Percentiles rank a stretch among this genome's conserved stretches.
Evolutionary conservation across 2,113 vertebrate genomes (phyloP).

Genomic region (Pterocles burchelli): DNA sequence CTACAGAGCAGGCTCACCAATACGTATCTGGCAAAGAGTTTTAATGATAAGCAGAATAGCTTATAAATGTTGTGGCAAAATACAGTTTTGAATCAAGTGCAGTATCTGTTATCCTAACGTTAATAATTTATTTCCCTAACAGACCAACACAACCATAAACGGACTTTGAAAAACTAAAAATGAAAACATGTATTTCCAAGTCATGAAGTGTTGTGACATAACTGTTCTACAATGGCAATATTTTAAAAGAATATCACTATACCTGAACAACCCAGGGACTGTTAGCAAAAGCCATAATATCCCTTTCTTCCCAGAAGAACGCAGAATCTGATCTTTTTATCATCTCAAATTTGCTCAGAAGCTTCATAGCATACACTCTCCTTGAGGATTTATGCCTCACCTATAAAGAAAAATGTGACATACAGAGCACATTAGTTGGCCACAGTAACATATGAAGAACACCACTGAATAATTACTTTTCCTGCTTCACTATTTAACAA

Average conservation of each 20-base stretch:
- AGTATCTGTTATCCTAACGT: background rate
- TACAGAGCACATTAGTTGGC: background rate
- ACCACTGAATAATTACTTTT: background rate
- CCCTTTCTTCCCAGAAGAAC: conserved; percentile 99
- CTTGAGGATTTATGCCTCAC: conserved; percentile 95
- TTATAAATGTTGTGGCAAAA: background rate
- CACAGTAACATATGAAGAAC: background rate
- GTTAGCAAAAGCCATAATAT: conserved; percentile 99
- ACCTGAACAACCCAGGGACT: conserved; percentile 99
- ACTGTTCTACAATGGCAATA: background rate
- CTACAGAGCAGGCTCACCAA: background rate
- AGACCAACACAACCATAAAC: background rate
- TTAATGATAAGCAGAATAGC: background rate
- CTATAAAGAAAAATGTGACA: conserved; percentile 70
- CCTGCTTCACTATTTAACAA: background rate
- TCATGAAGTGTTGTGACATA: background rate
- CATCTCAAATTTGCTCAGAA: conserved; percentile 99
- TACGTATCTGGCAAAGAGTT: background rate
- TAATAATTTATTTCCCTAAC: background rate
- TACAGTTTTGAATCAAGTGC: background rate
- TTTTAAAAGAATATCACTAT: conserved; percentile 16
- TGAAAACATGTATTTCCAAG: background rate
- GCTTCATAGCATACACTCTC: conserved; percentile 98
- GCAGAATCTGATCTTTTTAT: conserved; percentile 99
- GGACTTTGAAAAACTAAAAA: background rate